Conservation (phyloP, 2,797 vertebrate species). For the Ciconia nigra region DNA sequence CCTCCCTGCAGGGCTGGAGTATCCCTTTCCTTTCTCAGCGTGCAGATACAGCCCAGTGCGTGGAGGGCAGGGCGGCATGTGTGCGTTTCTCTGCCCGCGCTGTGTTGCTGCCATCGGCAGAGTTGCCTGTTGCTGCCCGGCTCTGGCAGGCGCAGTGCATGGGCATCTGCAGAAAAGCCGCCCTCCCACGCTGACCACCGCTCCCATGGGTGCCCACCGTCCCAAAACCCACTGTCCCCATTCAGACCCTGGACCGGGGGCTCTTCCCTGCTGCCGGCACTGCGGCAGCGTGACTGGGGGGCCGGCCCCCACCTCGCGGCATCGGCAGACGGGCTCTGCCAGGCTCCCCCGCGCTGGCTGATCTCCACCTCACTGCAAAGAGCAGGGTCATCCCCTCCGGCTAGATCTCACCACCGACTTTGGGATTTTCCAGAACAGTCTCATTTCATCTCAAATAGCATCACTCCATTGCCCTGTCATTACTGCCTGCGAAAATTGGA, state of each 20-base stretch:
- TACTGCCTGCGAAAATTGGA: neutral
- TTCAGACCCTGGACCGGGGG: neutral
- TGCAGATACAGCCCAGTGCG: fast-evolving
- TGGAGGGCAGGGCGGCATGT: fast-evolving
- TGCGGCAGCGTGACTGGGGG: fast-evolving
- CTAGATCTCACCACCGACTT: neutral
- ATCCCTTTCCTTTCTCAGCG: fast-evolving
- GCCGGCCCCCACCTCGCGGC: fast-evolving
- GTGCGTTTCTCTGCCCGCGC: neutral
- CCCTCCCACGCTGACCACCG: fast-evolving
- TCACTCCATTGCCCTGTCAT: neutral
- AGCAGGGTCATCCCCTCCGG: neutral
- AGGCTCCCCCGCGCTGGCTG: fast-evolving
- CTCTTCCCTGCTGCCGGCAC: neutral
- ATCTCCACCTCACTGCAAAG: neutral
- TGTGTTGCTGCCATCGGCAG: fast-evolving
- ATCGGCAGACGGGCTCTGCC: neutral
- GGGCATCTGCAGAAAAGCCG: neutral
- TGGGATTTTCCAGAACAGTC: neutral
- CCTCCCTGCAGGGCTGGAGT: neutral
- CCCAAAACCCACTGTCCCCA: fast-evolving
- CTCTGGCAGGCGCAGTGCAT: neutral
- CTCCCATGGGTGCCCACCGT: fast-evolving
- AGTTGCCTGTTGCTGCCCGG: neutral
- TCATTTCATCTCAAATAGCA: neutral